Percentiles rank a stretch among this genome's conserved stretches.
phyloP scores from a whole-genome alignment of 2,113 vertebrate species.

The Neoarius graeffei region DNA sequence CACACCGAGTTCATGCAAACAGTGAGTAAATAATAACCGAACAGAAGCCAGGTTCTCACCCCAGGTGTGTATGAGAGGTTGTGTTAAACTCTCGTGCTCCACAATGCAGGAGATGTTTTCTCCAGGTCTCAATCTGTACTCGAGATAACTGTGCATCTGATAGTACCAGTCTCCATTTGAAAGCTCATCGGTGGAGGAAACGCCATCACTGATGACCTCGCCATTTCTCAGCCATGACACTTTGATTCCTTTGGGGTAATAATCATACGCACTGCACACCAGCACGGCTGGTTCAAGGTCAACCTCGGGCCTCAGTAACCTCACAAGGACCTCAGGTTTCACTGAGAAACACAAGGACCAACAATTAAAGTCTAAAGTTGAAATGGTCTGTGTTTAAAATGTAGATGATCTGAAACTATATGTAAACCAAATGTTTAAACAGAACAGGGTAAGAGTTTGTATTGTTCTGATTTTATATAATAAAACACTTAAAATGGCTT shows the following conservation, averaged over 20 bases:
- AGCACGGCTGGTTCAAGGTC: conserved; percentile 2
- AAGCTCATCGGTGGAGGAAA: conserved; percentile 50
- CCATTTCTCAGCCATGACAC: conserved; percentile 56
- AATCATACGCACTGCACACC: conserved; percentile 50
- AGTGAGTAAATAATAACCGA: not conserved
- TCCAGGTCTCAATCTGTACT: conserved; percentile 51
- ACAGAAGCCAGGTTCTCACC: not conserved
- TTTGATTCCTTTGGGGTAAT: conserved; percentile 49
- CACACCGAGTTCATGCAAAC: too few relatives aligned
- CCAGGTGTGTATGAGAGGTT: conserved; percentile 18
- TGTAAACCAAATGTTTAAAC: not conserved
- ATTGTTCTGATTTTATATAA: not conserved
- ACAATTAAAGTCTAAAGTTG: not conserved
- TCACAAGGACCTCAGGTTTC: conserved; percentile 38
- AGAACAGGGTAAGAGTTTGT: not conserved
- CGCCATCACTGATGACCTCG: conserved; percentile 9
- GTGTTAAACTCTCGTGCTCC: conserved; percentile 47
- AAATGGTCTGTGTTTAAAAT: not conserved
- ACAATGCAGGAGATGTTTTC: conserved; percentile 57
- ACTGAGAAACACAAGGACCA: conserved; percentile 23
- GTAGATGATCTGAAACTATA: not conserved
- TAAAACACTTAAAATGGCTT: too few relatives aligned
- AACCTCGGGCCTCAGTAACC: not conserved
- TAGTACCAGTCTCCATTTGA: conserved; percentile 57
- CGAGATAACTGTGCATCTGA: conserved; percentile 56